phyloP scores from a whole-genome alignment of 2,888 invertebrate genomes.

The Globia sparganii region DNA sequence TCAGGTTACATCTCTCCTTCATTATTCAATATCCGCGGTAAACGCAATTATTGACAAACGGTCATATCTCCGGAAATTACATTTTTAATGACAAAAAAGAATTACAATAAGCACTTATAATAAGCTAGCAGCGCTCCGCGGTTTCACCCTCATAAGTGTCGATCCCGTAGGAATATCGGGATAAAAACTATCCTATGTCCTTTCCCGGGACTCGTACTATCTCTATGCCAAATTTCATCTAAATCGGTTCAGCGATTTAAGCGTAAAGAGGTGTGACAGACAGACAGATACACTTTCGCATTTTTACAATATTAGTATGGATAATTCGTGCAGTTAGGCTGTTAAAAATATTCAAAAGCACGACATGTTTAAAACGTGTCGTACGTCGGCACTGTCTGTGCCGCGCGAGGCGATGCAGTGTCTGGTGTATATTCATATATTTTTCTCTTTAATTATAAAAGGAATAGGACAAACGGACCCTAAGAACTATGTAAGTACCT shows the following conservation, averaged over 20 bases:
- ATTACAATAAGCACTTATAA: constrained; percentile 33
- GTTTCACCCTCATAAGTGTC: too few relatives aligned
- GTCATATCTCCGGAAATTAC: constrained; percentile 75
- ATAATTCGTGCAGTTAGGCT: constrained; percentile 18
- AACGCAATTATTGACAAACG: constrained; percentile 65
- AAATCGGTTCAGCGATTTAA: too few relatives aligned
- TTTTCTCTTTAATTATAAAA: constrained; percentile 63
- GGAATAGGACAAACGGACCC: constrained; percentile 68
- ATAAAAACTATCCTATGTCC: too few relatives aligned
- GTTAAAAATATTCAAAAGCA: constrained; percentile 36
- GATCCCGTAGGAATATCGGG: too few relatives aligned
- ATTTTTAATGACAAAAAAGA: constrained; percentile 69
- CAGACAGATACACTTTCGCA: too few relatives aligned
- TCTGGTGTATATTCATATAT: constrained; percentile 57
- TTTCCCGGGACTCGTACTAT: too few relatives aligned
- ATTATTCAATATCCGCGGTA: constrained; percentile 64
- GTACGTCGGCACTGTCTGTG: constrained; percentile 14
- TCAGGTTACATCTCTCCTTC: constrained; percentile 62
- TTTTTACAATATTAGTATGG: too few relatives aligned
- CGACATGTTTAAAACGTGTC: constrained; percentile 29
- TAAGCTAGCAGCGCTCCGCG: too few relatives aligned
- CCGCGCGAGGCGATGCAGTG: constrained; percentile 21
- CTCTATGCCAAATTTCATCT: too few relatives aligned
- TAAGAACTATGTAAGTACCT: constrained; percentile 75
- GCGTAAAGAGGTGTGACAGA: too few relatives aligned